Conservation (phyloP, 1,140 invertebrate species). For the Venturia canescens region DNA sequence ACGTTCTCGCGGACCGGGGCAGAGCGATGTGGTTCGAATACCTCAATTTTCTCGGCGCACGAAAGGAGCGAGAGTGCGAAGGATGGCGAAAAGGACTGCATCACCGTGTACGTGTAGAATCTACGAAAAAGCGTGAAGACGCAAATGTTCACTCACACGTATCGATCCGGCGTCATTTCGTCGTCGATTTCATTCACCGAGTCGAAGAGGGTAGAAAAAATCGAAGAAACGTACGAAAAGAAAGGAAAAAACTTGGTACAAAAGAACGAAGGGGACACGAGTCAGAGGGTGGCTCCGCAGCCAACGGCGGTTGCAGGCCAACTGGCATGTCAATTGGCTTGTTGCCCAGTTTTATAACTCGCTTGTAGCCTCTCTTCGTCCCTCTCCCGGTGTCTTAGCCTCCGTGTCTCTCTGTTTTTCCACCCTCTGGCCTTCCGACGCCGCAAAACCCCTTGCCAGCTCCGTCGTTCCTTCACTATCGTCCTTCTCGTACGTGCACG, state of each 20-base stretch:
- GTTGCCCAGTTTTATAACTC: slow-evolving; percentile 77
- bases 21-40: no score
- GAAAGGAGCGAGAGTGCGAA: not conserved
- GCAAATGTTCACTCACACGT: slow-evolving; percentile 63
- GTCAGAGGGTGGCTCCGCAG: slow-evolving; percentile 62
- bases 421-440: slow-evolving; percentile 48
- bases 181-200: slow-evolving; percentile 11
- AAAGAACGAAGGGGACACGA: slow-evolving; percentile 42
- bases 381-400: slow-evolving; percentile 16
- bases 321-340: slow-evolving; percentile 77
- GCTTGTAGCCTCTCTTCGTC: slow-evolving; percentile 49
- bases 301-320: slow-evolving; percentile 71
- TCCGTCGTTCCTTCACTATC: slow-evolving; percentile 13
- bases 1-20: not conserved
- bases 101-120: not conserved
- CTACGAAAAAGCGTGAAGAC: no score
- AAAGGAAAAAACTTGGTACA: slow-evolving; percentile 22
- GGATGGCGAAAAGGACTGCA: not conserved
- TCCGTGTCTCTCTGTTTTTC: not conserved
- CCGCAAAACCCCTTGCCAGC: slow-evolving; percentile 22
- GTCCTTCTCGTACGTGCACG: slow-evolving; percentile 36
- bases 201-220: not conserved
- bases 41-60: not conserved
- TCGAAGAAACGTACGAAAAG: not conserved
- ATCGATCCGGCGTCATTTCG: slow-evolving; percentile 67